Evolutionary conservation across 2,113 vertebrate genomes (phyloP).

Genomic region (Pseudorhombus dupliciocellatus): DNA sequence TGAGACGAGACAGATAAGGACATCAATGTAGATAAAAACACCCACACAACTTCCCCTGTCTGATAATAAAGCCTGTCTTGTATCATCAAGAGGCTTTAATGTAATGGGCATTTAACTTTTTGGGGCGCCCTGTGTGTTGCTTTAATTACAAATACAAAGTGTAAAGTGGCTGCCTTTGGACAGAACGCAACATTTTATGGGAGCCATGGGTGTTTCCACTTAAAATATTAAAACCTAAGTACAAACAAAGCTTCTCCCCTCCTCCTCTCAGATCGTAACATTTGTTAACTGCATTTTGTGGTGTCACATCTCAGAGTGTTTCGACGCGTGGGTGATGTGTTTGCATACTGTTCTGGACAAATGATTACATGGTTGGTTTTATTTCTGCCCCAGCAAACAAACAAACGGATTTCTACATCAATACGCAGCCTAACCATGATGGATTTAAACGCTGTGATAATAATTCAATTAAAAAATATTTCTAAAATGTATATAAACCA

Average conservation of each 20-base stretch:
- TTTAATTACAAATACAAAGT: conserved; percentile 31
- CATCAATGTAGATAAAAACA: not conserved
- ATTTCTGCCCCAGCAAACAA: not conserved
- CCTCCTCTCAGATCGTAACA: not conserved
- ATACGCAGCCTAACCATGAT: not conserved
- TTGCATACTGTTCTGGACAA: not conserved
- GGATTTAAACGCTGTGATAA: not conserved
- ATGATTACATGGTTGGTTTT: not conserved
- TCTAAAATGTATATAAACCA: not conserved
- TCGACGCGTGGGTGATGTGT: not conserved
- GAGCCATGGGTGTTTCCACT: conserved; percentile 21
- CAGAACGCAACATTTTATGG: conserved; percentile 9
- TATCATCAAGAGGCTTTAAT: not conserved
- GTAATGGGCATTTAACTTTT: not conserved
- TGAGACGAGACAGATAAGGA: not conserved
- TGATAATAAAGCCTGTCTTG: not conserved
- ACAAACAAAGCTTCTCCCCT: conserved; percentile 6
- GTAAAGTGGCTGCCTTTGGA: not conserved
- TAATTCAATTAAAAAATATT: no score
- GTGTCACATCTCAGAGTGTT: conserved; percentile 5
- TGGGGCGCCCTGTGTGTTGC: not conserved
- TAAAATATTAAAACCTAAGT: conserved; percentile 6
- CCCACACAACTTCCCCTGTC: not conserved
- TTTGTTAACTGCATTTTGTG: conserved; percentile 2
- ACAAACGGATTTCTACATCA: not conserved